Evolutionary conservation across 1,140 invertebrate genomes (phyloP).

Genomic region (Philotrypesis tridentata): DNA sequence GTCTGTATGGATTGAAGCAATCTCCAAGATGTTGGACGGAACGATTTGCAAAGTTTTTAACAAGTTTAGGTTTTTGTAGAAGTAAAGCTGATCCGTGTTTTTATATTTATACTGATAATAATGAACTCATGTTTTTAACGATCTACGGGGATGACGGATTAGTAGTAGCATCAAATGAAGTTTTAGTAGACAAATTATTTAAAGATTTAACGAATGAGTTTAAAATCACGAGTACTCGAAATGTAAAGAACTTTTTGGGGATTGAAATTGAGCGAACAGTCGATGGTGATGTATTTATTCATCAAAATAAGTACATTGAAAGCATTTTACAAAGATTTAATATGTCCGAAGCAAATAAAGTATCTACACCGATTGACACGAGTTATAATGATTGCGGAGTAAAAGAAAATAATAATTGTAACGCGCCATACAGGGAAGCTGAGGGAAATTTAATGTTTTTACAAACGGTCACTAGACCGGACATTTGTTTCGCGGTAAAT

Average conservation of each 20-base stretch:
- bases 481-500: slow-evolving; percentile 54
- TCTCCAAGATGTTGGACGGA: slow-evolving; percentile 52
- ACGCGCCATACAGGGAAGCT: slow-evolving; percentile 53
- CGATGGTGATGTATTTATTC: slow-evolving; percentile 37
- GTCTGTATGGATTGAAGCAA: slow-evolving; percentile 59
- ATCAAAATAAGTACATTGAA: slow-evolving; percentile 45
- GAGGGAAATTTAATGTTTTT: slow-evolving; percentile 63
- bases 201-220: slow-evolving; percentile 8
- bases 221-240: neutral
- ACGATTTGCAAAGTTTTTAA: slow-evolving; percentile 29
- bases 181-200: slow-evolving; percentile 24
- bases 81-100: slow-evolving; percentile 24
- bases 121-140: neutral
- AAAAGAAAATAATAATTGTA: neutral
- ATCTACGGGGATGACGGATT: slow-evolving; percentile 51
- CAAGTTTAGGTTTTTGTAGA: neutral
- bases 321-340: slow-evolving; percentile 29
- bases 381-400: neutral
- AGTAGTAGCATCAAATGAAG: slow-evolving; percentile 26
- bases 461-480: slow-evolving; percentile 58
- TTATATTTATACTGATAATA: slow-evolving; percentile 14
- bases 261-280: slow-evolving; percentile 15
- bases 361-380: slow-evolving; percentile 10
- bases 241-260: slow-evolving; percentile 21
- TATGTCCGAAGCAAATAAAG: slow-evolving; percentile 22